These are phyloP conservation scores for Chelon labrosus DNA, from an alignment of 2,797 vertebrate species.

Conservation along the genomic window DNA sequence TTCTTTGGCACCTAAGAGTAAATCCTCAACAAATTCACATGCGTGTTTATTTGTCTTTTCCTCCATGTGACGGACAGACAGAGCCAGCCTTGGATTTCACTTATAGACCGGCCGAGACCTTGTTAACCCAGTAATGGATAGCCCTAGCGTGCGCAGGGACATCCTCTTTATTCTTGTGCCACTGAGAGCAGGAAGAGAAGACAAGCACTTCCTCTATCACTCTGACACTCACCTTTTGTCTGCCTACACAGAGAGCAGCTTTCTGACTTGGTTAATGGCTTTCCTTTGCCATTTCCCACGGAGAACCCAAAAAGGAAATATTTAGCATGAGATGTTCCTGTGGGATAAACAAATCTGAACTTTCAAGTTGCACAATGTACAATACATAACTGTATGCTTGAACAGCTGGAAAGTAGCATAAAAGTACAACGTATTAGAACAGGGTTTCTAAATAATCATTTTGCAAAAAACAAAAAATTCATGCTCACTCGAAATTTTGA, in stretches of 20 bases:
- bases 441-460: not conserved
- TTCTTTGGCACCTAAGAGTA: slow-evolving; percentile 53
- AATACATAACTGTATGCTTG: not conserved
- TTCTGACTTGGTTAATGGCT: slow-evolving; percentile 62
- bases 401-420: not conserved
- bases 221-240: slow-evolving; percentile 79
- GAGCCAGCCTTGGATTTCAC: slow-evolving; percentile 72
- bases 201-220: slow-evolving; percentile 85
- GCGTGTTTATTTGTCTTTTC: slow-evolving; percentile 72
- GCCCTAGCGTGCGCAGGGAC: slow-evolving; percentile 62
- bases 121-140: slow-evolving; percentile 87
- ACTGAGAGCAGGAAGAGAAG: slow-evolving; percentile 81
- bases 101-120: slow-evolving; percentile 62
- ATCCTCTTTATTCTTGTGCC: slow-evolving; percentile 81
- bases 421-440: too few relatives aligned
- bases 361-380: slow-evolving; percentile 3
- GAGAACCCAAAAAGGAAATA: slow-evolving; percentile 73
- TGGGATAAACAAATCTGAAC: slow-evolving; percentile 12
- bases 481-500: not conserved
- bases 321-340: slow-evolving; percentile 44
- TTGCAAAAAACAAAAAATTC: not conserved
- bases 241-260: slow-evolving; percentile 74
- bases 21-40: slow-evolving; percentile 44
- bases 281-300: slow-evolving; percentile 87
- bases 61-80: slow-evolving; percentile 47